These are phyloP conservation scores for Strigops habroptila DNA, from an alignment of 2,113 vertebrate genomes.

Conservation along the genomic window DNA sequence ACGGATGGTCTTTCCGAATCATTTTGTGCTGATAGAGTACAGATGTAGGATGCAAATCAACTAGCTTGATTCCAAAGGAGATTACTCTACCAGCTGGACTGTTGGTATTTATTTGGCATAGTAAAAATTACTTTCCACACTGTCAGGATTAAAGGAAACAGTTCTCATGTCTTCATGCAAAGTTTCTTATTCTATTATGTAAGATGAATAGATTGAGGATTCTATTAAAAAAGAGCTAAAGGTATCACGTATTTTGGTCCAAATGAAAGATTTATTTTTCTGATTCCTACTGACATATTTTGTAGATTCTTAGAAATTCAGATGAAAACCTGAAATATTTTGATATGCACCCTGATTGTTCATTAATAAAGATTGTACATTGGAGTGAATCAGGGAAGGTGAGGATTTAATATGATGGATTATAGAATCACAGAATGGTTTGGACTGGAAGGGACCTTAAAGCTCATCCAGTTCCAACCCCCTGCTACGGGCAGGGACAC, in stretches of 20 bases:
- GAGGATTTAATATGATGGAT: not conserved
- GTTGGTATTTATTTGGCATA: not conserved
- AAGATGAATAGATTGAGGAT: not conserved
- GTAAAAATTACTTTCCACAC: not conserved
- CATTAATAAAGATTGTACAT: not conserved
- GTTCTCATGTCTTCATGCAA: not conserved
- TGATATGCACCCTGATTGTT: not conserved
- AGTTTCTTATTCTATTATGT: not conserved
- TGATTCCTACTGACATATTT: not conserved
- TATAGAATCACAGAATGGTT: not conserved
- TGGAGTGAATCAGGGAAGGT: not conserved
- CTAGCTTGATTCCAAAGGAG: not conserved
- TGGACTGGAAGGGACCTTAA: not conserved
- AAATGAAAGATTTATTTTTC: not conserved
- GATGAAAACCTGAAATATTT: not conserved
- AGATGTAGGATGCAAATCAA: not conserved
- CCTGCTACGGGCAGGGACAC: too few relatives aligned
- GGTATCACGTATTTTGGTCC: not conserved
- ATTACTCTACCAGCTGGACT: not conserved
- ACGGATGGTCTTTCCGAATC: not conserved
- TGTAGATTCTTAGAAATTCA: not conserved
- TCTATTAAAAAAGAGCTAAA: not conserved
- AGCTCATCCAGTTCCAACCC: not conserved
- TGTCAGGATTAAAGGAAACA: not conserved
- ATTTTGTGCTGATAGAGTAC: not conserved